Conservation (phyloP, 2,113 vertebrate species). For the Amblyopsis rosae region DNA sequence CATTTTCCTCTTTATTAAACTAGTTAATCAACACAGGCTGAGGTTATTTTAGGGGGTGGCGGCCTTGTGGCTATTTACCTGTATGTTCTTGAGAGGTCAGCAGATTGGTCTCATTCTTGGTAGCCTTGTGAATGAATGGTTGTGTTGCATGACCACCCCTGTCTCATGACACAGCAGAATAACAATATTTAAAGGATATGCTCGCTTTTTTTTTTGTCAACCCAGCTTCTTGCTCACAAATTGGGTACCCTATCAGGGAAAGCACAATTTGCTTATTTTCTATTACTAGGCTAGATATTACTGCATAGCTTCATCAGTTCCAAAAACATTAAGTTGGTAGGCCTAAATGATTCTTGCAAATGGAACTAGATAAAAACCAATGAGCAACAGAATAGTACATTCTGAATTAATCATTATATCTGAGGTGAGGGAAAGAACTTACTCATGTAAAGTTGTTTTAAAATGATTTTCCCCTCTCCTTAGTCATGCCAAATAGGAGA, state of each 20-base stretch:
- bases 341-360: too few species aligned
- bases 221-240: background rate
- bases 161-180: conserved; percentile 42
- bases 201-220: too few species aligned
- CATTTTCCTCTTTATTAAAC: background rate
- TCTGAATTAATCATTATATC: too few species aligned
- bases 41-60: background rate
- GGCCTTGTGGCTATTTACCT: conserved; percentile 1
- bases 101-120: conserved; percentile 17
- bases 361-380: too few species aligned
- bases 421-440: too few species aligned
- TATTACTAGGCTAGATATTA: too few species aligned
- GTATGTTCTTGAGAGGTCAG: conserved; percentile 11
- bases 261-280: too few species aligned
- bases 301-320: too few species aligned
- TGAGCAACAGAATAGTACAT: too few species aligned
- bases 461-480: conserved; percentile 12
- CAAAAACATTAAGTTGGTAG: too few species aligned
- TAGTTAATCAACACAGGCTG: background rate
- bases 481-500: conserved; percentile 38
- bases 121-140: conserved; percentile 28
- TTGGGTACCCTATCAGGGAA: too few species aligned
- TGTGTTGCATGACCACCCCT: conserved; percentile 23
- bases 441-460: background rate
- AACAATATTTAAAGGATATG: background rate